Conservation (phyloP, 2,797 vertebrate species). For the Rhinatrema bivittatum region DNA sequence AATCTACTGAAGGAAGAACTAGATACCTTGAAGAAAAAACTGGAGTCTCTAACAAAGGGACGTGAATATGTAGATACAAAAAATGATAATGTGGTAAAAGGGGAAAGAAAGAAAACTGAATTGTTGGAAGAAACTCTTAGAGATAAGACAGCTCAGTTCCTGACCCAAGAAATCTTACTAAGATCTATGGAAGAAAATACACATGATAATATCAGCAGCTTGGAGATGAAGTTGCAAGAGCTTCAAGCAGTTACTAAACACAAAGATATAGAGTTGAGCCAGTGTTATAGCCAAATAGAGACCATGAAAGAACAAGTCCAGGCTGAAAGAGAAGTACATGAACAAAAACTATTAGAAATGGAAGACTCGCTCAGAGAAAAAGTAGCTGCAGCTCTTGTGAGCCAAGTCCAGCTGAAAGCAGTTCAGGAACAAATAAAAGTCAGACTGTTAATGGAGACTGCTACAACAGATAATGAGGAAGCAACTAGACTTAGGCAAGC, state of each 20-base stretch:
- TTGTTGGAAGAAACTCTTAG: slow-evolving; percentile 17
- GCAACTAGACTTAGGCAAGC: slow-evolving; percentile 5
- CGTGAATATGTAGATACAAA: neutral
- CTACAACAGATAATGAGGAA: slow-evolving; percentile 19
- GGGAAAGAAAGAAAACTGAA: neutral
- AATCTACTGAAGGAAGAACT: slow-evolving; percentile 61
- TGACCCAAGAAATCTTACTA: slow-evolving; percentile 56
- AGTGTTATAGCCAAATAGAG: slow-evolving; percentile 52
- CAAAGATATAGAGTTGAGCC: slow-evolving; percentile 65
- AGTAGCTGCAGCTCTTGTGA: slow-evolving; percentile 65
- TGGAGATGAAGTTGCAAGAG: slow-evolving; percentile 53
- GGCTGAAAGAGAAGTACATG: slow-evolving; percentile 50
- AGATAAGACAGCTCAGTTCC: slow-evolving; percentile 47
- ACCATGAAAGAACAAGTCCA: slow-evolving; percentile 53
- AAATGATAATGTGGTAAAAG: neutral
- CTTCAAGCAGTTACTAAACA: slow-evolving; percentile 58
- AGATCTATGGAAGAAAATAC: slow-evolving; percentile 58
- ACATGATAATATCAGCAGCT: slow-evolving; percentile 36
- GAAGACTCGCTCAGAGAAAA: slow-evolving; percentile 75
- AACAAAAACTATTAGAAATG: slow-evolving; percentile 54
- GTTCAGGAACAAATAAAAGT: slow-evolving; percentile 53
- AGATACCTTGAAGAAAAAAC: slow-evolving; percentile 47
- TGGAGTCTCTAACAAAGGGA: slow-evolving; percentile 33
- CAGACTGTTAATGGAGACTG: slow-evolving; percentile 2
- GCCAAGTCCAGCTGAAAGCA: slow-evolving; percentile 72